Conservation (phyloP, 2,888 invertebrate species). For the Drosophila picticornis region DNA sequence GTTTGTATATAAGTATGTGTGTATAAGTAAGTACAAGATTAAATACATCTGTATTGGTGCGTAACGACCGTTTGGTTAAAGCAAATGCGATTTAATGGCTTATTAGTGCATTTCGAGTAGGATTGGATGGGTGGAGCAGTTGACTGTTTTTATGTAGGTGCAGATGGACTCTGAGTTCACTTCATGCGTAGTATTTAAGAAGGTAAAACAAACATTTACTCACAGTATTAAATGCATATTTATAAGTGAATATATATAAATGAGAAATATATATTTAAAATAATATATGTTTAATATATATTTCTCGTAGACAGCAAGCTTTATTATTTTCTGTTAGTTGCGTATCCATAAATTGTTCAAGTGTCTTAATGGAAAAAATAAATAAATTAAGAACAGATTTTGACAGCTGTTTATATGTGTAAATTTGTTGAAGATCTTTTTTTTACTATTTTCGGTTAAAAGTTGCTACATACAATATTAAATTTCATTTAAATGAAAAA, state of each 20-base stretch:
- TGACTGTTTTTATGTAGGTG: background rate
- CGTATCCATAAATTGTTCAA: background rate
- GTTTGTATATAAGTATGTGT: constrained; percentile 7
- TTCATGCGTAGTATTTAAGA: background rate
- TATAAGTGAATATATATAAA: background rate
- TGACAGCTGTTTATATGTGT: background rate
- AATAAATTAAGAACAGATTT: background rate
- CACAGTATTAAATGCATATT: background rate
- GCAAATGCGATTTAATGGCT: constrained; percentile 56
- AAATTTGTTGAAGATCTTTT: background rate
- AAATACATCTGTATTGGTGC: constrained; percentile 28
- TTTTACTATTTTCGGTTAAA: background rate
- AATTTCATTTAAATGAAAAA: background rate
- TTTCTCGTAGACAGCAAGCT: background rate
- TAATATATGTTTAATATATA: background rate
- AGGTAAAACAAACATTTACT: background rate
- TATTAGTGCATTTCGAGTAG: constrained; percentile 49
- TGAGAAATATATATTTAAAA: constrained; percentile 85
- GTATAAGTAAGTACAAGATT: constrained; percentile 22
- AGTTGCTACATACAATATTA: background rate
- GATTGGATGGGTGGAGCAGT: background rate
- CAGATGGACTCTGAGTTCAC: background rate
- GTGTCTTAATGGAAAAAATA: background rate
- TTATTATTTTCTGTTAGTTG: background rate
- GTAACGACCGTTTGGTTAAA: constrained; percentile 26